Evolutionary conservation across 2,113 vertebrate genomes (phyloP).

Genomic region (Podocnemis expansa): DNA sequence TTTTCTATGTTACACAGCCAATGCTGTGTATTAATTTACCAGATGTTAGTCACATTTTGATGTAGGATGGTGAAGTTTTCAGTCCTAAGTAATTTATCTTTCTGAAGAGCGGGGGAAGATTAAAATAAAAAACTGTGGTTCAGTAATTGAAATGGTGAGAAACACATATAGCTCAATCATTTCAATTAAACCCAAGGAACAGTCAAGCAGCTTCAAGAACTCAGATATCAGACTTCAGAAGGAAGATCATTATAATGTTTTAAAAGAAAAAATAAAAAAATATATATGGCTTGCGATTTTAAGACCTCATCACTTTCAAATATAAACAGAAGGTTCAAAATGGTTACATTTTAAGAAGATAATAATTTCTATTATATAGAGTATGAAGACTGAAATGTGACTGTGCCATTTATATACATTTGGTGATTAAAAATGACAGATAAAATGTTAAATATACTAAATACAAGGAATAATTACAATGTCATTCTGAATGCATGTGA

Average conservation of each 20-base stretch:
- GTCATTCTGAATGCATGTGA: neutral
- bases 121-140: neutral
- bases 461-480: neutral
- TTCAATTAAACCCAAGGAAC: neutral
- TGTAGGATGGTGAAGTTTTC: constrained; percentile 1
- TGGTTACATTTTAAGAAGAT: neutral
- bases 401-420: neutral
- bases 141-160: neutral
- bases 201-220: neutral
- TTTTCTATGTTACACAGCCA: neutral
- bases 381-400: neutral
- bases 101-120: neutral
- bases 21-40: neutral
- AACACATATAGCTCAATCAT: neutral
- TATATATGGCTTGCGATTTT: neutral
- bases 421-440: neutral
- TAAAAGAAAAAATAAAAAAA: neutral
- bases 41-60: constrained; percentile 3
- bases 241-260: neutral
- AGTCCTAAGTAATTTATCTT: neutral
- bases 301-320: constrained; percentile 15
- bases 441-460: neutral
- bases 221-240: neutral
- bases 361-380: neutral
- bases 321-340: neutral